phyloP scores from a whole-genome alignment of 1,140 invertebrate species.

The Oppia nitens region DNA sequence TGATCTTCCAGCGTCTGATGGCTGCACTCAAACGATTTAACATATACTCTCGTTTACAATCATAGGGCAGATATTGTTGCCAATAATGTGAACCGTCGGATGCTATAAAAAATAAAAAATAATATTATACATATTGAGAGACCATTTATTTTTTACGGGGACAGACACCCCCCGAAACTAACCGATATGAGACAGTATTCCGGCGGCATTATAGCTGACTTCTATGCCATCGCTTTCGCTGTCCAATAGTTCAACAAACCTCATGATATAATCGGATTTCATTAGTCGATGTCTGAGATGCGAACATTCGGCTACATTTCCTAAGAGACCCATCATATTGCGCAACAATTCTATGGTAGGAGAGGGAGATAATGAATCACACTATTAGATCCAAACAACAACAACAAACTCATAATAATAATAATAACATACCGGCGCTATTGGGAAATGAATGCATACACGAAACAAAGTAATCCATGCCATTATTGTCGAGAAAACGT shows the following conservation, averaged over 20 bases:
- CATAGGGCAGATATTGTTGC: constrained; percentile 32
- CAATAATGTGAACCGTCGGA: constrained; percentile 73
- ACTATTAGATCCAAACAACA: background rate
- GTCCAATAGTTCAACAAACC: constrained; percentile 66
- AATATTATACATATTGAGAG: background rate
- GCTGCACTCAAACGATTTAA: constrained; percentile 55
- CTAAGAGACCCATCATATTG: constrained; percentile 81
- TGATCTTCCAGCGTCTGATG: constrained; percentile 70
- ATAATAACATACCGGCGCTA: constrained; percentile 10
- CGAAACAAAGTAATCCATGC: constrained; percentile 67
- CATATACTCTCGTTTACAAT: constrained; percentile 51
- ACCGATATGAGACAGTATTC: constrained; percentile 78
- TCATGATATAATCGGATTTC: constrained; percentile 59
- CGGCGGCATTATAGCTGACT: constrained; percentile 91
- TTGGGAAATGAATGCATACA: constrained; percentile 40
- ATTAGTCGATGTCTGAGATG: constrained; percentile 64
- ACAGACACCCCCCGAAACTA: background rate
- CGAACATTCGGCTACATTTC: constrained; percentile 88
- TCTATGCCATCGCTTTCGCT: constrained; percentile 84
- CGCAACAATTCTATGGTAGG: constrained; percentile 71
- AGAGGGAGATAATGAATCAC: background rate
- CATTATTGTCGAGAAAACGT: constrained; percentile 63
- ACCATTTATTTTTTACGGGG: background rate
- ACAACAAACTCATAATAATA: background rate
- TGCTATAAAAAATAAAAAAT: constrained; percentile 24